phyloP scores from a whole-genome alignment of 2,888 invertebrate species.

The Lochmaea crataegi region DNA sequence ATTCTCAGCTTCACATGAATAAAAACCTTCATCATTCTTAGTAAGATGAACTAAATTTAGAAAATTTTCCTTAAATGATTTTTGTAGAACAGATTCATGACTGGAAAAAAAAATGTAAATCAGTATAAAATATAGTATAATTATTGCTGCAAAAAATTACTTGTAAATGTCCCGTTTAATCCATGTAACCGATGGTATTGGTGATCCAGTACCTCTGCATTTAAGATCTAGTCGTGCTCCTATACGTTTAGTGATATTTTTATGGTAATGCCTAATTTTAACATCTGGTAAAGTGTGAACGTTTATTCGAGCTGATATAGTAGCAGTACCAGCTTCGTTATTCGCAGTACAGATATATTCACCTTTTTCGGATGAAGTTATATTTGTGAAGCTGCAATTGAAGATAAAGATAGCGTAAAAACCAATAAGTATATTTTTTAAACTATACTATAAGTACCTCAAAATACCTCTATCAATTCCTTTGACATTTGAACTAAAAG shows the following conservation, averaged over 20 bases:
- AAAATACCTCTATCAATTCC: constrained; percentile 77
- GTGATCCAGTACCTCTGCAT: constrained; percentile 83
- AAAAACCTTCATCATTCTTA: no score
- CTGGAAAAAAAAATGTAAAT: no score
- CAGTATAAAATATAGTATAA: no score
- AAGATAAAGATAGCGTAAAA: no score
- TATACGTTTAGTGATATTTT: no score
- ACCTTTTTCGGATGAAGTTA: constrained; percentile 83
- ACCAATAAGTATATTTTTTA: no score
- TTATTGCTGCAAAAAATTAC: neutral
- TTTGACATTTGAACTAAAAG: constrained; percentile 74
- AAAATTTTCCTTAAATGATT: no score
- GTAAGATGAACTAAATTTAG: no score
- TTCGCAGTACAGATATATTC: constrained; percentile 88
- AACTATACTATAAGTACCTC: constrained; percentile 65
- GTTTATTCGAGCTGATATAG: constrained; percentile 74
- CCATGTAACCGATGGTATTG: constrained; percentile 82
- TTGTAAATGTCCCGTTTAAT: constrained; percentile 57
- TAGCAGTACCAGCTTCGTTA: constrained; percentile 80
- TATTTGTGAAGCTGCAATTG: constrained; percentile 71
- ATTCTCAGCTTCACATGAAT: no score
- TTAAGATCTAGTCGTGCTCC: constrained; percentile 77
- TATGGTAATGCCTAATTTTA: no score
- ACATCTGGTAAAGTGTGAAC: no score
- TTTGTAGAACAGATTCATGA: no score